Percentiles rank a stretch among this genome's conserved stretches.
Conservation (phyloP, 2,888 invertebrate species). For the Galerucella pusilla region DNA sequence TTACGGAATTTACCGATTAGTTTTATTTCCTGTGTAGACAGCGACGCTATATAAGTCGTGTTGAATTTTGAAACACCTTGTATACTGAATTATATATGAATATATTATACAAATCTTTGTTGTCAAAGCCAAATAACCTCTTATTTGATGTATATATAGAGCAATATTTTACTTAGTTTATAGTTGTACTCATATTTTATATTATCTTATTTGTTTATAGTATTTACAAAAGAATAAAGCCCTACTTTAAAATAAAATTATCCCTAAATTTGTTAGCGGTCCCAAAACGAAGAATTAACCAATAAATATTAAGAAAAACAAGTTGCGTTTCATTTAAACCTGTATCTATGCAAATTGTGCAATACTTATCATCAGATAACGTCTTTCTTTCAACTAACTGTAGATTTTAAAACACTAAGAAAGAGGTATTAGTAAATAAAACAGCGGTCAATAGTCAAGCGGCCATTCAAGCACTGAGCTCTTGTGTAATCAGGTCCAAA, state of each 20-base stretch:
- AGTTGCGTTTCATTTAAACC: too few species aligned
- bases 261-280: neutral
- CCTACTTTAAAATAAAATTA: neutral
- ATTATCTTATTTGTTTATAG: neutral
- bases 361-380: too few species aligned
- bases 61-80: neutral
- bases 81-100: neutral
- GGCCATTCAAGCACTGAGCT: too few species aligned
- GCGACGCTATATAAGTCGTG: neutral
- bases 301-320: too few species aligned
- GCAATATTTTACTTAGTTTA: conserved; percentile 15
- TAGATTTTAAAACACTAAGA: too few species aligned
- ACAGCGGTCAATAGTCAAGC: neutral
- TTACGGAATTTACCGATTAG: too few species aligned
- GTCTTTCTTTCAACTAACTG: too few species aligned
- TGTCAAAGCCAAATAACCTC: conserved; percentile 20
- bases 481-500: too few species aligned
- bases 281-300: too few species aligned
- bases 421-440: neutral
- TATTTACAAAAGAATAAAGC: neutral
- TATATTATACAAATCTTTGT: conserved; percentile 15
- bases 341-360: too few species aligned
- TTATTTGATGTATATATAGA: conserved; percentile 18
- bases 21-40: too few species aligned
- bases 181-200: conserved; percentile 1